A percentile compares a stretch with the other conserved stretches of the same genome.
Evolutionary conservation across 1,140 invertebrate species (phyloP).

Genomic region (Forficula auricularia): DNA sequence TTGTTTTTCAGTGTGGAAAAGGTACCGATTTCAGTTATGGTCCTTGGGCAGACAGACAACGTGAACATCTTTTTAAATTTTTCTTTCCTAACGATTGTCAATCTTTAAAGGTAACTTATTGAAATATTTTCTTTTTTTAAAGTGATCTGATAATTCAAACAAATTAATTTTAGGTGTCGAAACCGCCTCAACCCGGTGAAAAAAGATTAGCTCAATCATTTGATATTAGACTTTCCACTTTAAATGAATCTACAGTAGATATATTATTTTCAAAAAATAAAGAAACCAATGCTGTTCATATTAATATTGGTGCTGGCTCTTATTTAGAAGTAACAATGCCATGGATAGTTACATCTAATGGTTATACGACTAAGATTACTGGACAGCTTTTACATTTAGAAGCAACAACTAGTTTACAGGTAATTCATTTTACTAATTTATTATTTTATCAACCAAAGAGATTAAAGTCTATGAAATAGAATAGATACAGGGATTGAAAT

Average conservation of each 20-base stretch:
- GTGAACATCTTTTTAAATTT: constrained; percentile 88
- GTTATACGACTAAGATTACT: constrained; percentile 76
- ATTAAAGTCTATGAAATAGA: no score
- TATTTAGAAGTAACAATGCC: constrained; percentile 92
- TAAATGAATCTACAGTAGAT: constrained; percentile 84
- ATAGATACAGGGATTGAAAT: no score
- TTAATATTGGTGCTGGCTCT: constrained; percentile 81
- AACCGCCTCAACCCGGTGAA: constrained; percentile 67
- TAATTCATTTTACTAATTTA: constrained; percentile 8
- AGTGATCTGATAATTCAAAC: not conserved
- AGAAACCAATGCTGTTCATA: constrained; percentile 89
- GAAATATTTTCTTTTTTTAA: constrained; percentile 1
- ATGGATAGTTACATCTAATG: constrained; percentile 70
- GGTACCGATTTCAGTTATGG: constrained; percentile 95
- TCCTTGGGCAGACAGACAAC: constrained; percentile 92
- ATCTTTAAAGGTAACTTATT: constrained; percentile 28
- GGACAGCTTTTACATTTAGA: constrained; percentile 85
- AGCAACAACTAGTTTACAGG: constrained; percentile 78
- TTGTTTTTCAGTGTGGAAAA: constrained; percentile 63
- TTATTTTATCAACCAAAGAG: no score
- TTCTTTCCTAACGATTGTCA: constrained; percentile 88
- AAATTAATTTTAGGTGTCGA: constrained; percentile 36
- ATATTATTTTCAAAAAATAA: constrained; percentile 91
- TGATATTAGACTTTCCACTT: constrained; percentile 75
- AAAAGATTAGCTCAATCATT: constrained; percentile 75